Evolutionary conservation across 37 sponge, comb jelly and placozoan species (phyloP), one percentile per base, ranked within the genome.

Genomic region (Crambe crambe): DNA sequence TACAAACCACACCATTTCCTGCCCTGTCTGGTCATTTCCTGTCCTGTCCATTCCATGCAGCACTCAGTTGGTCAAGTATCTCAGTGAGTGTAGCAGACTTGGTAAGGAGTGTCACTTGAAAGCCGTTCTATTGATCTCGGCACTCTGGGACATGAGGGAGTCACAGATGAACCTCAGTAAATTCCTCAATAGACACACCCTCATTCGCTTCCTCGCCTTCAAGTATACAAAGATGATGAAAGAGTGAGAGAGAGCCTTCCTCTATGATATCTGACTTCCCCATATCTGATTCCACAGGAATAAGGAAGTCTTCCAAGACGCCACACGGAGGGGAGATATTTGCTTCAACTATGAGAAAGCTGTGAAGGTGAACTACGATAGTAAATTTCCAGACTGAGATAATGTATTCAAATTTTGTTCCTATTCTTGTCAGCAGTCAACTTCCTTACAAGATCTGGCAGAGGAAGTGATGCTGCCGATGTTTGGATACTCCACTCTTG

Each of bases 401-500:
- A 61, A 30, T 64, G 89, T 63, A 39, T 8, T 88, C 43, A 61
- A 66, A 68, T 83, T 88, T 39, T 12, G 71, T 35, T 9, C 63
- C 29, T 62, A 25, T 26, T 25, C 6, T 5, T 62, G 23, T 62
- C 25, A n/a, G 54, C 63, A 88, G 88, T 47, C 56, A 5, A 0
- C 37, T 23, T 31, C 2, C 43, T 18, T 83, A 3, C 43, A 57
- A 4, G 83, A 81, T 29, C 8, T 91, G 21, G 60, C 21, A 18
- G 25, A n/a, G 58, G 54, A n/a, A 12, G 32, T 75, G 21, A 58
- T 59, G 9, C 22, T 82, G 22, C 91, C 89, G n/a, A 86, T 91
- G 89, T 91, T 91, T 71, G 89, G 89, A 20, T 91, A 86, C 64
- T 67, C 47, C n/a, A 41, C 59, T 56, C 8, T 56, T 21, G 75